Evolutionary conservation across 2,113 vertebrate genomes (phyloP), one percentile per base, ranked within the genome.

Genomic region (Hystrix brachyura): DNA sequence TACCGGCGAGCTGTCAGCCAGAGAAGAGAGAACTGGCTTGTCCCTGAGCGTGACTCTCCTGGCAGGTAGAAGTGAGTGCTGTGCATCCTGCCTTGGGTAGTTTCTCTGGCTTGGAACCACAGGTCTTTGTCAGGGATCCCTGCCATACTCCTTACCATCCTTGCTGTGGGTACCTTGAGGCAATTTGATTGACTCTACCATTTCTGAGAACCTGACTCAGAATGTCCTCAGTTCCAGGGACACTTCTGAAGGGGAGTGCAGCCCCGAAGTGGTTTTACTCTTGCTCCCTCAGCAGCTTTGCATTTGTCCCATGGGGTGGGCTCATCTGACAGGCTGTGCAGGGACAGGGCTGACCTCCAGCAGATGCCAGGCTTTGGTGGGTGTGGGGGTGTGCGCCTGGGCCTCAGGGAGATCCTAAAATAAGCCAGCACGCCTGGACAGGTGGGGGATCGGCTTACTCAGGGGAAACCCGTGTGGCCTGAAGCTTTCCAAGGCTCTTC

Each of bases 381-480:
- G 48, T 32, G n/a, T 23, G 51, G 46, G 90, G 80, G 78, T 83
- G 91, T 38, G 89, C 8, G 59, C 81, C 21, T 7, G 59, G 82
- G 91, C 97, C 97, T 83, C 96, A 85, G 94, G 84, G 80, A 76
- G 90, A 65, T 59, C 96, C 98, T 98, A 98, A 98, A 98, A 98
- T 98, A 98, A 98, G 98, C 96, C 3, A 25, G 59, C 85, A 83
- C 19, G 81, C 87, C 94, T 62, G 86, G 98, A 98, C 98, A 98
- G 98, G 98, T 98, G 97, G 3, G 0, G 93, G 97, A 96, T 97
- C 93, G 51, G 96, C 71, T 98, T 98, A 67, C 97, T 29, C 0
- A 38, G 4, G 51, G 32, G 97, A 96, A 96, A 93, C 9, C 91
- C 25, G 0, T 62, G 90, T 85, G 80, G 94, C 78, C 83, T 1